A percentile compares a stretch with the other conserved stretches of the same genome.
Evolutionary conservation across 2,113 vertebrate genomes (phyloP).

Genomic region (Psilopogon haemacephalus): DNA sequence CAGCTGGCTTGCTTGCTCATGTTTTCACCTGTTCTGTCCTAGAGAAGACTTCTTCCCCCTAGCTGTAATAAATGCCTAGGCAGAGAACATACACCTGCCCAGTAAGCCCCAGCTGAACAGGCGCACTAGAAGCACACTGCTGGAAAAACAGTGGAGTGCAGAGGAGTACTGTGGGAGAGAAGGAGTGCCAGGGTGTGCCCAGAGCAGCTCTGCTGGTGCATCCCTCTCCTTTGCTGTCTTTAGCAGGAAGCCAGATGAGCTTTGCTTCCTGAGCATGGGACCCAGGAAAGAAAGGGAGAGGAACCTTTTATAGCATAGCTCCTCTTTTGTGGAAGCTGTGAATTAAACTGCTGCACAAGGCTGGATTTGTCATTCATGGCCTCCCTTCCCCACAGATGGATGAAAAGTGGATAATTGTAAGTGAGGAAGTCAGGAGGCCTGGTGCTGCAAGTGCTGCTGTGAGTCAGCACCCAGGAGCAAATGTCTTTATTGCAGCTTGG

Average conservation of each 20-base stretch:
- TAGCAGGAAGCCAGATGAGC: neutral
- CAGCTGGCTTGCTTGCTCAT: neutral
- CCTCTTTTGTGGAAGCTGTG: neutral
- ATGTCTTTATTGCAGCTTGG: neutral
- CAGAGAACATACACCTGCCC: neutral
- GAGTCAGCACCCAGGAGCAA: slow-evolving; percentile 2
- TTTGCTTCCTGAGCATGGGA: neutral
- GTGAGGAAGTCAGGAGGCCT: slow-evolving; percentile 38
- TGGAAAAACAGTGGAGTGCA: neutral
- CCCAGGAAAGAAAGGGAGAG: neutral
- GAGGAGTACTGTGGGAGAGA: neutral
- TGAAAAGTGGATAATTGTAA: slow-evolving; percentile 52
- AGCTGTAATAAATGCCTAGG: neutral
- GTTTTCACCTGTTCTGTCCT: neutral
- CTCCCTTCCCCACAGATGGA: slow-evolving; percentile 39
- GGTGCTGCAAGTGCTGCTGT: slow-evolving; percentile 23
- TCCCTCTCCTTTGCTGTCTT: neutral
- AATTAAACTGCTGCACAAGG: neutral
- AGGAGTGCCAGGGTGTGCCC: neutral
- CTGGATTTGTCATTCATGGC: slow-evolving; percentile 30
- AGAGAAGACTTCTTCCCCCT: neutral
- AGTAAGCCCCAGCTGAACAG: neutral
- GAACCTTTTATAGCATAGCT: neutral
- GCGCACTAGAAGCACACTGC: neutral
- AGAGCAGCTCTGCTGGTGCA: neutral